phyloP scores from a whole-genome alignment of 2,888 invertebrate genomes.

The Synanthedon tipuliformis region DNA sequence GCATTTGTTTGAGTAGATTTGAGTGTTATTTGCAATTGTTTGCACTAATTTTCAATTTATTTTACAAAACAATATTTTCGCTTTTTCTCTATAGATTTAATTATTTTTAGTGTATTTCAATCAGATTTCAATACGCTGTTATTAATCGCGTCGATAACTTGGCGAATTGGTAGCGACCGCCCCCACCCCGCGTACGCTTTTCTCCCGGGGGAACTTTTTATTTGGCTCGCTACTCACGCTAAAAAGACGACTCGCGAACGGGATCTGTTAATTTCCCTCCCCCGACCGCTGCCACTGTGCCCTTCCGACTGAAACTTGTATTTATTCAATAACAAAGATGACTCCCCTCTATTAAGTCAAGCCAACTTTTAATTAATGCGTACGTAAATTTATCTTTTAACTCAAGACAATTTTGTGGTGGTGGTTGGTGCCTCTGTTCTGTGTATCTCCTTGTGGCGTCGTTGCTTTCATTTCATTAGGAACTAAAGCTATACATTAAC shows the following conservation, averaged over 20 bases:
- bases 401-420: not conserved
- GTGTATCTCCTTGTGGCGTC: too few species aligned
- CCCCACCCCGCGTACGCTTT: not conserved
- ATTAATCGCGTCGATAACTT: conserved; percentile 35
- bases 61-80: too few species aligned
- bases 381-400: conserved; percentile 5
- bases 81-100: not conserved
- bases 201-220: conserved; percentile 12
- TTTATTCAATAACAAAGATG: conserved; percentile 42
- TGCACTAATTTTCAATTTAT: too few species aligned
- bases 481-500: too few species aligned
- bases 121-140: conserved; percentile 18
- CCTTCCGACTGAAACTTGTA: conserved; percentile 26
- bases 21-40: too few species aligned
- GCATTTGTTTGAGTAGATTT: too few species aligned
- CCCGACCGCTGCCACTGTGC: conserved; percentile 3
- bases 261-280: conserved; percentile 20
- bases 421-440: too few species aligned
- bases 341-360: conserved; percentile 16
- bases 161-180: conserved; percentile 10
- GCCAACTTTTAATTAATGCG: conserved; percentile 41
- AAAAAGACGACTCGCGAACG: conserved; percentile 16
- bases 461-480: too few species aligned
- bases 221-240: conserved; percentile 8
- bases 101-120: conserved; percentile 6